Evolutionary conservation across 2,113 vertebrate species (phyloP).

Genomic region (Mustelus asterias): DNA sequence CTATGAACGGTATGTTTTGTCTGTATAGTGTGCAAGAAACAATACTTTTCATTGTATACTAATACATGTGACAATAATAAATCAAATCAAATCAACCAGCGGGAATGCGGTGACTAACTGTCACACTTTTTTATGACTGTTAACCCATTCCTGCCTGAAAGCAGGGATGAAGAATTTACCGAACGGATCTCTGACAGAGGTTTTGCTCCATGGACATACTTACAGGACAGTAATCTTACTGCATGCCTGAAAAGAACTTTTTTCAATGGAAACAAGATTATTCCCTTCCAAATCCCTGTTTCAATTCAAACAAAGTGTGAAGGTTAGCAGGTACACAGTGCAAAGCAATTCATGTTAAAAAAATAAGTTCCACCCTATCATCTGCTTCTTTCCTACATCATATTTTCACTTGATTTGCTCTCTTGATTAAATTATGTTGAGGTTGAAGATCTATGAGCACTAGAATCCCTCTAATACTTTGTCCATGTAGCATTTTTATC

Average conservation of each 20-base stretch:
- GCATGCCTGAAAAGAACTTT: background rate
- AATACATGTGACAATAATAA: too few species aligned
- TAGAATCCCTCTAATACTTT: background rate
- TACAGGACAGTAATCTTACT: background rate
- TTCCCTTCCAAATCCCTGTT: conserved; percentile 26
- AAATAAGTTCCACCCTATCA: background rate
- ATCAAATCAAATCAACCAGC: too few species aligned
- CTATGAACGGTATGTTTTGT: too few species aligned
- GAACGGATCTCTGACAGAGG: background rate
- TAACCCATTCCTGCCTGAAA: background rate
- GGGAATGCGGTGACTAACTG: background rate
- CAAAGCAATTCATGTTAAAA: background rate
- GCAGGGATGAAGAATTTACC: background rate
- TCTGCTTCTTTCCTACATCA: background rate
- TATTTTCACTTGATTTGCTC: background rate
- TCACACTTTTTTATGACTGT: background rate
- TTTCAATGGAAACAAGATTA: background rate
- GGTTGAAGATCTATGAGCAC: background rate
- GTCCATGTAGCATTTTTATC: background rate
- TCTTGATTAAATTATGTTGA: background rate
- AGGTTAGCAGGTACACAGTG: background rate
- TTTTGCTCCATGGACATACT: background rate
- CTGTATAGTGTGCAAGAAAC: too few species aligned
- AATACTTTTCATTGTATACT: too few species aligned
- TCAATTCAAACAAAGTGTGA: background rate